Percentiles rank a stretch among this genome's conserved stretches.
phyloP scores from a whole-genome alignment of 1,140 invertebrate genomes.

The Magallana ariakensis region DNA sequence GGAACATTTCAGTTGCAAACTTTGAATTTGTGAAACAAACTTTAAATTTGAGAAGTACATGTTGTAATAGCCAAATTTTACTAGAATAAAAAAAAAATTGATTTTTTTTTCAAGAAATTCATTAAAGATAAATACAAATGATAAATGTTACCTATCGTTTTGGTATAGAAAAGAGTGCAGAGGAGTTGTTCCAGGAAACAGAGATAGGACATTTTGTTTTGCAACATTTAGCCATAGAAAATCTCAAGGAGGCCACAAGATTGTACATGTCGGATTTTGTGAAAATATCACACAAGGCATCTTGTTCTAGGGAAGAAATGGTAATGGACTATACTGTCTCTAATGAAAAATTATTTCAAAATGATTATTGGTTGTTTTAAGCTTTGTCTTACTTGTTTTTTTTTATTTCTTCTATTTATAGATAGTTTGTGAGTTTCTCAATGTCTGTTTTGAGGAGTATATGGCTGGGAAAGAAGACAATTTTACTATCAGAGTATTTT shows the following conservation, averaged over 20 bases:
- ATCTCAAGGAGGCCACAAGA: neutral
- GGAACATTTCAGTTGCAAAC: too few species aligned
- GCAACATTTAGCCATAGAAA: neutral
- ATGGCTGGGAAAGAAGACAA: neutral
- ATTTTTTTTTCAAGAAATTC: too few species aligned
- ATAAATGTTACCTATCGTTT: too few species aligned
- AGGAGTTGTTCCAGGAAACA: neutral
- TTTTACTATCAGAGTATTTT: neutral
- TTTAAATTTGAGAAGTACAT: too few species aligned
- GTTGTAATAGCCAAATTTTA: too few species aligned
- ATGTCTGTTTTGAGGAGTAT: neutral
- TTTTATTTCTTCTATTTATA: neutral
- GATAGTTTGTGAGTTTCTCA: neutral
- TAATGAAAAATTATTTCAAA: neutral
- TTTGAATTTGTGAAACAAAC: too few species aligned
- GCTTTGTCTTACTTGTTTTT: neutral
- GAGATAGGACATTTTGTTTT: neutral
- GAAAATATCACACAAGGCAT: neutral
- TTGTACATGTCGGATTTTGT: conserved; percentile 5
- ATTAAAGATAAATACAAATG: too few species aligned
- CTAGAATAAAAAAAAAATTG: too few species aligned
- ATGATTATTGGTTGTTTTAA: neutral
- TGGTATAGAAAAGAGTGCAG: neutral
- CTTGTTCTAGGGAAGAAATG: neutral
- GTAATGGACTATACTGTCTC: neutral